Evolutionary conservation across 2,888 invertebrate species (phyloP).

Genomic region (Xylocampa areola): DNA sequence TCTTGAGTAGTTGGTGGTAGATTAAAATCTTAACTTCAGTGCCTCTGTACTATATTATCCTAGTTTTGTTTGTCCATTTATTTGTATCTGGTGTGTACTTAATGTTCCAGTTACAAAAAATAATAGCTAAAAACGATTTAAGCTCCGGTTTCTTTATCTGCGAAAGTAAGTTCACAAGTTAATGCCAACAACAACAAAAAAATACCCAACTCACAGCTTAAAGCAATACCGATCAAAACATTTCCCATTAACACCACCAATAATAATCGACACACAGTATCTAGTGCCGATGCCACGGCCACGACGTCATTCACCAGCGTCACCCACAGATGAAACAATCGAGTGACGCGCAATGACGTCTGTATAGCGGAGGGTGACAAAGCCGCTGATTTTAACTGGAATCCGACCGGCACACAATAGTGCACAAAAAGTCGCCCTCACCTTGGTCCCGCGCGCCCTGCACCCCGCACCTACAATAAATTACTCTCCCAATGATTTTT

Average conservation of each 20-base stretch:
- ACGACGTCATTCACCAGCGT: constrained; percentile 15
- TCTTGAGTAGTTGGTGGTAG: too few relatives aligned
- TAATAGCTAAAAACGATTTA: too few relatives aligned
- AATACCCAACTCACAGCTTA: not conserved
- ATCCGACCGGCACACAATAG: constrained; percentile 74
- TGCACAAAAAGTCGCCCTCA: constrained; percentile 77
- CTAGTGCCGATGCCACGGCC: constrained; percentile 26
- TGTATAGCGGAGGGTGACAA: constrained; percentile 63
- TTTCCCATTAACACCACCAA: constrained; percentile 5
- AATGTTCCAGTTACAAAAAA: too few relatives aligned
- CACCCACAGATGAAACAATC: constrained; percentile 51
- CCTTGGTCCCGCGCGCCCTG: constrained; percentile 66
- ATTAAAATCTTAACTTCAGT: too few relatives aligned
- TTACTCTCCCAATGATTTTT: constrained; percentile 83
- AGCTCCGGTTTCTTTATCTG: too few relatives aligned
- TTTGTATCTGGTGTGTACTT: too few relatives aligned
- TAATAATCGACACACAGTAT: constrained; percentile 33
- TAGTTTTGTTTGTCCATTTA: too few relatives aligned
- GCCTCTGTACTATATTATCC: too few relatives aligned
- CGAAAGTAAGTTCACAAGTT: too few relatives aligned
- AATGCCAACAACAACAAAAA: not conserved
- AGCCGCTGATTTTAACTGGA: constrained; percentile 58
- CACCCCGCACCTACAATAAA: constrained; percentile 75
- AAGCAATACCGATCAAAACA: constrained; percentile 38
- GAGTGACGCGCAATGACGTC: constrained; percentile 55